These are phyloP conservation scores for Phainopepla nitens DNA, from an alignment of 2,113 vertebrate genomes.

Conservation along the genomic window DNA sequence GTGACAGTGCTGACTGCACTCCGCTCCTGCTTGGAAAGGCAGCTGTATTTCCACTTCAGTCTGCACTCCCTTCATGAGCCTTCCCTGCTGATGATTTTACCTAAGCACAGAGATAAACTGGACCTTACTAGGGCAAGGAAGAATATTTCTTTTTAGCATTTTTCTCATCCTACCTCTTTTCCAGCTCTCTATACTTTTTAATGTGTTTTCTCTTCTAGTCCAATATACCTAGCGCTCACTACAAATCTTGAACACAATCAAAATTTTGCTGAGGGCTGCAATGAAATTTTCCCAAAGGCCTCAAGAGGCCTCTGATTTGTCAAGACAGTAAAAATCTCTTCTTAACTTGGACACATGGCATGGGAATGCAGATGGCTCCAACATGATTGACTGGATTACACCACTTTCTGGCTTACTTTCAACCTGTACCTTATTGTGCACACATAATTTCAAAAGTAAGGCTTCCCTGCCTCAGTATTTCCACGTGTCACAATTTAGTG, in stretches of 20 bases:
- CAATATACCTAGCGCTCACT: neutral
- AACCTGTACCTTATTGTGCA: neutral
- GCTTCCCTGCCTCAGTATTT: neutral
- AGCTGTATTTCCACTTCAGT: neutral
- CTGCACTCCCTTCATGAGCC: neutral
- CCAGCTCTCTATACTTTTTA: neutral
- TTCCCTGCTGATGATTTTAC: neutral
- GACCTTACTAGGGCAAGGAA: neutral
- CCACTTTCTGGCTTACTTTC: neutral
- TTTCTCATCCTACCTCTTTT: neutral
- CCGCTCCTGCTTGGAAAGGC: neutral
- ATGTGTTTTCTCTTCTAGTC: neutral
- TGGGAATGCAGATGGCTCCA: neutral
- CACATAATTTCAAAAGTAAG: neutral
- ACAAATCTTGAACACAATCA: neutral
- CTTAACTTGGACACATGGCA: neutral
- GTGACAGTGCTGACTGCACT: neutral
- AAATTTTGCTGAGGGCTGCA: neutral
- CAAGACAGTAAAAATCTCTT: neutral
- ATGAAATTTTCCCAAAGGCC: neutral
- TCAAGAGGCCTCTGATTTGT: neutral
- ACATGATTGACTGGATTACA: neutral
- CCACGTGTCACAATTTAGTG: neutral
- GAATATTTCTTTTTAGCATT: neutral
- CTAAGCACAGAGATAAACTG: neutral